Percentiles rank a stretch among this genome's conserved stretches.
Evolutionary conservation across 2,797 vertebrate genomes (phyloP).

Genomic region (Danio jaintianensis): DNA sequence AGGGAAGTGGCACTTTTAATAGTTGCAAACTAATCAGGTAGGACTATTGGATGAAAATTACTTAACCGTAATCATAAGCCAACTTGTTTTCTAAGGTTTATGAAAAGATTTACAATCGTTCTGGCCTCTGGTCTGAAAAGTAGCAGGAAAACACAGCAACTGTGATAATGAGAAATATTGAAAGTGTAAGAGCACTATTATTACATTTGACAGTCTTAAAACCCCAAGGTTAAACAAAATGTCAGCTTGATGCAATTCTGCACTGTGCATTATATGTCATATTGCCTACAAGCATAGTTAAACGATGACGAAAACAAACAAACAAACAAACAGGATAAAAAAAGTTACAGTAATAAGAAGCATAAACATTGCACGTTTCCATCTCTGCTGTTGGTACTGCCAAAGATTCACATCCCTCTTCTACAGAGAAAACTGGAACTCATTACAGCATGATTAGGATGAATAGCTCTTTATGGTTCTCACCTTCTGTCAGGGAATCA

Average conservation of each 20-base stretch:
- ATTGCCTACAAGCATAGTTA: neutral
- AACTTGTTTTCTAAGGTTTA: neutral
- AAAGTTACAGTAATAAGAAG: constrained; percentile 15
- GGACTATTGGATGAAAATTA: neutral
- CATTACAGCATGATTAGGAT: constrained; percentile 38
- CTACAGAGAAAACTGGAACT: constrained; percentile 37
- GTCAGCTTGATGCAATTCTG: neutral
- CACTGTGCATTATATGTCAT: neutral
- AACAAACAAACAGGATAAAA: neutral
- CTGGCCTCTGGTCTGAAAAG: neutral
- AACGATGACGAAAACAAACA: neutral
- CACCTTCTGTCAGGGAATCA: constrained; percentile 34
- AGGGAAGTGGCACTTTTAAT: no score
- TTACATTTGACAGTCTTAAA: neutral
- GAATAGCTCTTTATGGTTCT: constrained; percentile 36
- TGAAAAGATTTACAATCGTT: neutral
- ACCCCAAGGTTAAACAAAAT: neutral
- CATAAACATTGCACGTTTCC: neutral
- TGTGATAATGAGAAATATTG: constrained; percentile 25
- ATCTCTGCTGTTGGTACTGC: neutral
- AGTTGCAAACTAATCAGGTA: neutral
- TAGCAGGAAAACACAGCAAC: neutral
- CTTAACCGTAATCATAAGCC: neutral
- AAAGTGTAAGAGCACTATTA: neutral
- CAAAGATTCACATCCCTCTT: constrained; percentile 19